A percentile compares a stretch with the other conserved stretches of the same genome.
Evolutionary conservation across 2,888 invertebrate genomes (phyloP).

Genomic region (Drosophila cyrtoloma): DNA sequence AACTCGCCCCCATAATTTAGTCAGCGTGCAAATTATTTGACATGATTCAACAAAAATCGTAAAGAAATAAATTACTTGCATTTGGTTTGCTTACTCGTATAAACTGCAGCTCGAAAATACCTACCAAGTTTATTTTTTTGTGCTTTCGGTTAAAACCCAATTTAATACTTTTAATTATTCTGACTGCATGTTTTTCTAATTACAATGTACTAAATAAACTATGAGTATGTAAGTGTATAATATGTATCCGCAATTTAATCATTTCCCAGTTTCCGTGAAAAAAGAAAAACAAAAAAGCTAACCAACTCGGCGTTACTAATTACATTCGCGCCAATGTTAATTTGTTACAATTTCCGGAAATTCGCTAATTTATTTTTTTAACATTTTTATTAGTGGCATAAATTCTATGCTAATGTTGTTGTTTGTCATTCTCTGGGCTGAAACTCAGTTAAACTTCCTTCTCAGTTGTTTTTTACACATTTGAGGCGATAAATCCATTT

Average conservation of each 20-base stretch:
- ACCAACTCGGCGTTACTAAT: constrained; percentile 79
- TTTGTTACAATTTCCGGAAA: constrained; percentile 83
- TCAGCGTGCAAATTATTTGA: constrained; percentile 61
- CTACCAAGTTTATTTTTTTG: neutral
- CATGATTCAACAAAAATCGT: constrained; percentile 70
- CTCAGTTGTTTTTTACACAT: constrained; percentile 53
- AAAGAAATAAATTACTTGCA: constrained; percentile 9
- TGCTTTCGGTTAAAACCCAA: neutral
- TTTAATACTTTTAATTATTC: constrained; percentile 14
- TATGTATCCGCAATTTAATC: constrained; percentile 26
- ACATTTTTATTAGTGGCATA: constrained; percentile 74
- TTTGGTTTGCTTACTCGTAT: constrained; percentile 4
- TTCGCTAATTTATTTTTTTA: constrained; percentile 78
- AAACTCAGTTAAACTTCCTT: constrained; percentile 57
- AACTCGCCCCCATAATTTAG: constrained; percentile 44
- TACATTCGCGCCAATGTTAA: constrained; percentile 80
- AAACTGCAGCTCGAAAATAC: constrained; percentile 28
- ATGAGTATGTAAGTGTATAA: constrained; percentile 11
- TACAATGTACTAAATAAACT: constrained; percentile 20
- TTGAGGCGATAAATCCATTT: constrained; percentile 66
- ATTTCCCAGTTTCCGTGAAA: constrained; percentile 31
- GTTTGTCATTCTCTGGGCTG: constrained; percentile 37
- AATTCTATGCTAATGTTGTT: constrained; percentile 50
- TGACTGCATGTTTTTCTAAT: constrained; percentile 34
- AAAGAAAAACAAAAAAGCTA: constrained; percentile 20